Evolutionary conservation across 2,888 invertebrate genomes (phyloP).

Genomic region (Tupiocoris notatus): DNA sequence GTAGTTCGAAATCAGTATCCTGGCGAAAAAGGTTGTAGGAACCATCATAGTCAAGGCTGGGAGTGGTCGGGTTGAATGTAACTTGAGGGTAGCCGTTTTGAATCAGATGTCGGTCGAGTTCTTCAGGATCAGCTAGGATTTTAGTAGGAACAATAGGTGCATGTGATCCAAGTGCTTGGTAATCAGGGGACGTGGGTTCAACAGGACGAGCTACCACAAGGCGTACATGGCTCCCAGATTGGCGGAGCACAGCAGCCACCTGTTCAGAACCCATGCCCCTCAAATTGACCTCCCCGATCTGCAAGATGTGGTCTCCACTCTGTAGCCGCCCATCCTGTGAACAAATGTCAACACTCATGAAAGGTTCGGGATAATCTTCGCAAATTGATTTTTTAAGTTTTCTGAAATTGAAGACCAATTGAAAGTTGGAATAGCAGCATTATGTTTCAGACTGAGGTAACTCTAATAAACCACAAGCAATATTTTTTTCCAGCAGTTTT

Average conservation of each 20-base stretch:
- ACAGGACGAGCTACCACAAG: conserved; percentile 91
- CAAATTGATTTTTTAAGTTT: no score
- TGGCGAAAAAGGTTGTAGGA: conserved; percentile 57
- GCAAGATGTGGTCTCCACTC: conserved; percentile 96
- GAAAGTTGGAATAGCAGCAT: no score
- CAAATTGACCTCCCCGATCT: conserved; percentile 90
- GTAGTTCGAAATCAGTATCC: conserved; percentile 58
- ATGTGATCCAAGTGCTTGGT: conserved; percentile 59
- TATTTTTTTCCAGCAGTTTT: no score
- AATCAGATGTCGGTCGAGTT: conserved; percentile 79
- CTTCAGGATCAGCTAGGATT: conserved; percentile 81
- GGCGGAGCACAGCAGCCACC: conserved; percentile 91
- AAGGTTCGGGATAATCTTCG: no score
- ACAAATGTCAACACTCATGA: no score
- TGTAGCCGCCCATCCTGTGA: conserved; percentile 87
- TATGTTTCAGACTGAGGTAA: no score
- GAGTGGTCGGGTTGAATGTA: conserved; percentile 60
- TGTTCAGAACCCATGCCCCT: conserved; percentile 96
- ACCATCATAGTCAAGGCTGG: conserved; percentile 53
- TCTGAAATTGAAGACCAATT: no score
- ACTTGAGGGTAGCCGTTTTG: conserved; percentile 72
- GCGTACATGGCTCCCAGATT: conserved; percentile 92
- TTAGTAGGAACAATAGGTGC: conserved; percentile 91
- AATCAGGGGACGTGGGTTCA: conserved; percentile 74
- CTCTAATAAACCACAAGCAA: no score